Base-by-base conservation (phyloP, 2,113 vertebrate genomes). In the Himantopus leucocephalus region DNA sequence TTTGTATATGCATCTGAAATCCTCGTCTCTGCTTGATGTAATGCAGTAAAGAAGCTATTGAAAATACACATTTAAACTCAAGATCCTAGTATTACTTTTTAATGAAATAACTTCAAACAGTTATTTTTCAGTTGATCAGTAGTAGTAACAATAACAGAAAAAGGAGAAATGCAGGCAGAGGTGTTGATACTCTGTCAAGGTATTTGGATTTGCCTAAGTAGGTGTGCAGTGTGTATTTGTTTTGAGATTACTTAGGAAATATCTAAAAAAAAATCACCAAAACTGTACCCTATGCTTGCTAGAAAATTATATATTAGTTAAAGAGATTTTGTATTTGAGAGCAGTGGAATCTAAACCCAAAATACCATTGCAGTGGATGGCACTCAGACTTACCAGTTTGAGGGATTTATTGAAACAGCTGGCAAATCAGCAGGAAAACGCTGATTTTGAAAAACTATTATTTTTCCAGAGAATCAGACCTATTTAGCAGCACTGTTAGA, bases 391-490 rank as follows among this genome's bases (percentile, higher is more conserved):
- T 96, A 96, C 58, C 60, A 97, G 93, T 96, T 84, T 74, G 59
- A 91, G 88, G 55, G 77, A 68, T 95, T 97, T 97, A 94, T 96
- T 97, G 96, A 97, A 98, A 97, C 94, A 98, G 95, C 96, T 98
- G 95, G 97, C 64, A 98, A 98, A 97, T 97, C 96, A 98, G 96
- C 81, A 94, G 92, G 93, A 97, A 98, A 98, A 97, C 81, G 94
- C 90, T 97, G 96, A 98, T 96, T 98, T 98, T 94, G 95, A 97
- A 97, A 97, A 98, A 93, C 85, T 92, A 82, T 96, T 98, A 91
- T 97, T 98, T 97, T 98, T 97, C 94, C 96, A 92, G 95, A 96
- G 97, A 98, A 98, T 97, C 96, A 98, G 97, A 97, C 91, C 88
- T 97, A 98, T 98, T 98, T 98, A 97, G 95, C 95, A 94, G 95